phyloP scores from a whole-genome alignment of 2,888 invertebrate genomes.

The Athrips mouffetella region DNA sequence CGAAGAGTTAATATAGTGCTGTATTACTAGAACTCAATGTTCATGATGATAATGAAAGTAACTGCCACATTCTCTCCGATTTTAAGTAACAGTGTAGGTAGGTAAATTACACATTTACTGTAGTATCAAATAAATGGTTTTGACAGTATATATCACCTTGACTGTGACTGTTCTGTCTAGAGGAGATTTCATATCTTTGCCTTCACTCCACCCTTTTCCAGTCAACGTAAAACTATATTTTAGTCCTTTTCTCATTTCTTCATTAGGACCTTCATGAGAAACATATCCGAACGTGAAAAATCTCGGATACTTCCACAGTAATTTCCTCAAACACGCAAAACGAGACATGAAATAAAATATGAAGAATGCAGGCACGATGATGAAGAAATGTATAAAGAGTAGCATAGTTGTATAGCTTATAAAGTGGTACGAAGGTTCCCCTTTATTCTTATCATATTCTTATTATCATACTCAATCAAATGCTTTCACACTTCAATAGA shows the following conservation, averaged over 20 bases:
- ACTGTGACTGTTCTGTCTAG: constrained; percentile 31
- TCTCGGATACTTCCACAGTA: constrained; percentile 43
- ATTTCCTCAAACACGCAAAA: constrained; percentile 42
- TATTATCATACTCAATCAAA: too few relatives aligned
- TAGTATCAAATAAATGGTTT: too few relatives aligned
- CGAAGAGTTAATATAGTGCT: too few relatives aligned
- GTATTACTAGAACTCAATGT: too few relatives aligned
- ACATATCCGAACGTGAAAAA: constrained; percentile 45
- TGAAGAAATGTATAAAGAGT: constrained; percentile 36
- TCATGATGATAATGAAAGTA: too few relatives aligned
- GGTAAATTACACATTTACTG: too few relatives aligned
- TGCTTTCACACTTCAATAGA: too few relatives aligned
- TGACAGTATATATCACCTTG: too few relatives aligned
- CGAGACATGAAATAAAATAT: constrained; percentile 40
- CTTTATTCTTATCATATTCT: too few relatives aligned
- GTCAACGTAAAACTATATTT: constrained; percentile 41
- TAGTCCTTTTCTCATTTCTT: constrained; percentile 35
- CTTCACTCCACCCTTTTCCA: constrained; percentile 41
- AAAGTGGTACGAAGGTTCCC: constrained; percentile 38
- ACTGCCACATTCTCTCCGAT: too few relatives aligned
- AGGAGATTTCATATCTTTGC: constrained; percentile 12
- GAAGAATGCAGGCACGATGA: constrained; percentile 39
- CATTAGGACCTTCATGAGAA: constrained; percentile 45
- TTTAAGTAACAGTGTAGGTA: too few relatives aligned
- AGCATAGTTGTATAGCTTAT: constrained; percentile 45